A percentile compares a stretch with the other conserved stretches of the same genome.
These are phyloP conservation scores for Tuta absoluta DNA, from an alignment of 2,888 invertebrate genomes.

Conservation along the genomic window DNA sequence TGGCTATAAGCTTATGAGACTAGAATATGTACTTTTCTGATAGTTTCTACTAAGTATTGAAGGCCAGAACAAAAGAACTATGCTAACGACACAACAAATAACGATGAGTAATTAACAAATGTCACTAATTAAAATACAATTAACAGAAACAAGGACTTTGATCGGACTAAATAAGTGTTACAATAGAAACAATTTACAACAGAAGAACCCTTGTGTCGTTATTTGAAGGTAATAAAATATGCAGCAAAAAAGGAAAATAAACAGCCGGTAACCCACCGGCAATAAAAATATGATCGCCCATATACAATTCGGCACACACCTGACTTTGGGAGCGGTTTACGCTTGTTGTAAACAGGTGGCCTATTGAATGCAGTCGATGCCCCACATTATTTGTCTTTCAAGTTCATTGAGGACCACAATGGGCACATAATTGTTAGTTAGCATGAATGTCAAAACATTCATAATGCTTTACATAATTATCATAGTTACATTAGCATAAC, in stretches of 20 bases:
- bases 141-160: constrained; percentile 20
- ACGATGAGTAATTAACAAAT: constrained; percentile 24
- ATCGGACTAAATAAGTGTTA: not conserved
- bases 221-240: constrained; percentile 20
- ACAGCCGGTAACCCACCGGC: constrained; percentile 47
- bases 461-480: constrained; percentile 76
- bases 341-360: constrained; percentile 74
- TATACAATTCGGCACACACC: constrained; percentile 69
- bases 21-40: not conserved
- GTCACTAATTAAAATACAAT: constrained; percentile 18
- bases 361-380: constrained; percentile 69
- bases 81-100: constrained; percentile 7
- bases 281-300: constrained; percentile 59
- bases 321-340: constrained; percentile 56
- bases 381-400: constrained; percentile 77
- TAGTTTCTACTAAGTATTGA: not conserved
- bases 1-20: not conserved
- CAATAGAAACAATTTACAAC: not conserved
- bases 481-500: constrained; percentile 72
- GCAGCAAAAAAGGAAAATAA: constrained; percentile 41
- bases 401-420: constrained; percentile 78
- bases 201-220: constrained; percentile 5
- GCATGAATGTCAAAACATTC: constrained; percentile 75
- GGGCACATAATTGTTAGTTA: constrained; percentile 74
- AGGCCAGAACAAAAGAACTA: constrained; percentile 30